Conservation (phyloP, 2,888 invertebrate species). For the Dichetophora obliterata region DNA sequence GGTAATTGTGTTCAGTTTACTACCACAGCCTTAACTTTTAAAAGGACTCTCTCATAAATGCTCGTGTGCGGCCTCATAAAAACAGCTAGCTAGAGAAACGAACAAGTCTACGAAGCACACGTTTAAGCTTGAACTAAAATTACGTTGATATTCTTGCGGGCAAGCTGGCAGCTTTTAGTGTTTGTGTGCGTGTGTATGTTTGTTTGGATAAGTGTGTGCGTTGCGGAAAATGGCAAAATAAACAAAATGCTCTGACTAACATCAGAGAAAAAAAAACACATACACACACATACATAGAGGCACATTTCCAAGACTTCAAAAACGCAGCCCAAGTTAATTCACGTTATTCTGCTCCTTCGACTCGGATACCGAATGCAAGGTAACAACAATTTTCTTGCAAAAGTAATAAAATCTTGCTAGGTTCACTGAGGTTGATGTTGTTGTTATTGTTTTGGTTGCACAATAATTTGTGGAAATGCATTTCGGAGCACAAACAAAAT, state of each 20-base stretch:
- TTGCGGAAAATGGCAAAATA: conserved; percentile 1
- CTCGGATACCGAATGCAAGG: background rate
- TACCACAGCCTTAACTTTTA: background rate
- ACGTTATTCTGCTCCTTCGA: too few species aligned
- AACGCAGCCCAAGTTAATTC: too few species aligned
- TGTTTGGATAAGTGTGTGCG: background rate
- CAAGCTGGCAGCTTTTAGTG: background rate
- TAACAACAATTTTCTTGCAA: background rate
- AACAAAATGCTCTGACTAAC: background rate
- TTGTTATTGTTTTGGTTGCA: background rate
- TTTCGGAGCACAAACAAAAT: background rate
- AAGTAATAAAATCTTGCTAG: conserved; percentile 1
- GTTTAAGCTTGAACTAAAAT: conserved; percentile 13
- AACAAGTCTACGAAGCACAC: background rate
- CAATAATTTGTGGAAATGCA: background rate
- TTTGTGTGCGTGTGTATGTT: too few species aligned
- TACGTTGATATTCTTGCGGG: background rate
- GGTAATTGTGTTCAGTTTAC: background rate
- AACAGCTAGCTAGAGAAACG: background rate
- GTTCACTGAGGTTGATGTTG: background rate
- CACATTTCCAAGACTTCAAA: too few species aligned
- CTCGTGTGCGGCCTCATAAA: background rate
- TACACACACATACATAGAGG: background rate
- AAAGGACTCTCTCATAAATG: background rate
- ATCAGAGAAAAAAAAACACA: background rate